These are phyloP conservation scores for Saturnia japonica DNA, from an alignment of 2,888 invertebrate genomes.

Conservation along the genomic window DNA sequence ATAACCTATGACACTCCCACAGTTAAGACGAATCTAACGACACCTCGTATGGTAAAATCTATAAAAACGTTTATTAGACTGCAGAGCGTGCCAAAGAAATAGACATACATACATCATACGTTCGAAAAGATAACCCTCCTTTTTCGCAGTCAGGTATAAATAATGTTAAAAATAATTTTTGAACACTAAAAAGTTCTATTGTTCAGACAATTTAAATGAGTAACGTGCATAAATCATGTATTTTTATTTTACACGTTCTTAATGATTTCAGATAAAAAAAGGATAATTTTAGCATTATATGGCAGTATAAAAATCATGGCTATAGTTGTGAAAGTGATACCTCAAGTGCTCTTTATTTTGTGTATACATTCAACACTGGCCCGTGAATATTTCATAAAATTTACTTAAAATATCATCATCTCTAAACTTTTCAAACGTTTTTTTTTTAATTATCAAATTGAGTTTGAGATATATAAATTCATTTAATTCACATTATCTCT, in stretches of 20 bases:
- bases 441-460: not conserved
- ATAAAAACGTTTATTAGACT: too few relatives aligned
- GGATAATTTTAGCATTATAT: not conserved
- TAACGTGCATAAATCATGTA: not conserved
- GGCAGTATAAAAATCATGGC: not conserved
- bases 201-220: not conserved
- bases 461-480: not conserved
- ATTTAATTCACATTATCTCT: not conserved
- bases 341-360: not conserved
- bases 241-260: not conserved
- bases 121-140: too few relatives aligned
- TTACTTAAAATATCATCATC: not conserved
- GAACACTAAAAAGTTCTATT: not conserved
- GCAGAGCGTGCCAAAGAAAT: too few relatives aligned
- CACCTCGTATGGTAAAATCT: too few relatives aligned
- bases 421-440: too few relatives aligned
- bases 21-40: too few relatives aligned
- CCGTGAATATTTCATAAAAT: not conserved
- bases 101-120: too few relatives aligned
- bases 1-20: too few relatives aligned
- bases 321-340: not conserved
- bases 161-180: not conserved
- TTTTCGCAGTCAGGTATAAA: too few relatives aligned
- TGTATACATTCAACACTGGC: not conserved
- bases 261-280: not conserved